Percentiles rank a stretch among this genome's conserved stretches.
Conservation (phyloP, 1,140 invertebrate species). For the Charaxes varanes region DNA sequence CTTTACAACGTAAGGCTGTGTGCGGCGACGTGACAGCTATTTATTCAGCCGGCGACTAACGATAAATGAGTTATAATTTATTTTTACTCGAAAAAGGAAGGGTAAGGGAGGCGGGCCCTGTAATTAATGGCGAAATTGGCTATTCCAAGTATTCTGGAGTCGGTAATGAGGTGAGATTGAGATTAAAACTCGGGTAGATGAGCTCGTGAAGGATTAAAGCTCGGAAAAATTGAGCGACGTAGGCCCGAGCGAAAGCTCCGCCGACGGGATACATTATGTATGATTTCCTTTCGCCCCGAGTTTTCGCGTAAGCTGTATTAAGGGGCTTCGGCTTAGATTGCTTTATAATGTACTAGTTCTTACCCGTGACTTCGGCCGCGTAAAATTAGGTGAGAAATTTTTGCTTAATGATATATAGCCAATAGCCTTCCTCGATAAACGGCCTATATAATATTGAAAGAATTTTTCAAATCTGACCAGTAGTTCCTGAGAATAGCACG, state of each 20-base stretch:
- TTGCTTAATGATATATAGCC: too few relatives aligned
- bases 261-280: constrained; percentile 39
- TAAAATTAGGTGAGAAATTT: too few relatives aligned
- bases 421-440: too few relatives aligned
- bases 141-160: constrained; percentile 66
- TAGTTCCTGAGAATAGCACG: too few relatives aligned
- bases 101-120: constrained; percentile 46
- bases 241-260: constrained; percentile 16
- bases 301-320: constrained; percentile 24
- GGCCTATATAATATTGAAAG: too few relatives aligned
- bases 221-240: constrained; percentile 47
- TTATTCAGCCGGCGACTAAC: constrained; percentile 52
- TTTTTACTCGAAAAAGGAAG: constrained; percentile 68
- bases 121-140: constrained; percentile 72
- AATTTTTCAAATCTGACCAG: too few relatives aligned
- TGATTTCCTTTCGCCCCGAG: constrained; percentile 29
- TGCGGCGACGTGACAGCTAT: constrained; percentile 60
- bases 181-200: constrained; percentile 67
- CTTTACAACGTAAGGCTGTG: constrained; percentile 33
- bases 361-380: too few relatives aligned
- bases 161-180: constrained; percentile 70
- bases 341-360: too few relatives aligned
- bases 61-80: constrained; percentile 73
- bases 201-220: constrained; percentile 59
- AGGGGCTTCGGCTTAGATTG: too few relatives aligned